A percentile compares a stretch with the other conserved stretches of the same genome.
phyloP scores from a whole-genome alignment of 23 tunicate species.

The Botrylloides violaceus region DNA sequence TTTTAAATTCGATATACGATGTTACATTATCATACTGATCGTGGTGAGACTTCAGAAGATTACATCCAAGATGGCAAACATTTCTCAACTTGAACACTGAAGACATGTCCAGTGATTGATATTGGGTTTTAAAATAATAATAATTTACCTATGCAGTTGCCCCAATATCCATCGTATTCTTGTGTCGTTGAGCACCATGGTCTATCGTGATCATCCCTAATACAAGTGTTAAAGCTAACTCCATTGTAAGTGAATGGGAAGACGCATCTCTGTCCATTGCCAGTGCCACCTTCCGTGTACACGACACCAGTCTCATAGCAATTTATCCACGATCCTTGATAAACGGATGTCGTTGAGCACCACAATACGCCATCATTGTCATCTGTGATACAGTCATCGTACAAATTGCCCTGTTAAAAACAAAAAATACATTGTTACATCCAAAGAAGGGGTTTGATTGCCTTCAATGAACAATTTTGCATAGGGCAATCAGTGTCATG shows the following conservation, averaged over 20 bases:
- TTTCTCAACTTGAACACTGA: not conserved
- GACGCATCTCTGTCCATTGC: constrained; percentile 48
- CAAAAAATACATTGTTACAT: no score
- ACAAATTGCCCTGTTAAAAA: constrained; percentile 53
- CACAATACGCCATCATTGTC: constrained; percentile 41
- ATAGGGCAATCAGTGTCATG: no score
- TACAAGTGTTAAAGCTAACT: constrained; percentile 49
- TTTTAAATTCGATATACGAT: no score
- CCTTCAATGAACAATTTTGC: no score
- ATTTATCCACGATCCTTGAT: constrained; percentile 38
- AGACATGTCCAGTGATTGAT: not conserved
- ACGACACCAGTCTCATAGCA: constrained; percentile 56
- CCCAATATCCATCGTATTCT: constrained; percentile 72
- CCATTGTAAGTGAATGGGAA: constrained; percentile 81
- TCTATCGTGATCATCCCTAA: constrained; percentile 24
- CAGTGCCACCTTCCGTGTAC: constrained; percentile 75
- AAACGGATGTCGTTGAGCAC: constrained; percentile 71
- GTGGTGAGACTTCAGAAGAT: no score
- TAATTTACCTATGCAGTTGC: constrained; percentile 82
- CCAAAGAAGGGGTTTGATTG: no score
- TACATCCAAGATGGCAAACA: no score
- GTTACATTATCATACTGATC: no score
- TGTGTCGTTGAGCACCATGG: constrained; percentile 90
- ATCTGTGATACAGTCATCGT: constrained; percentile 60
- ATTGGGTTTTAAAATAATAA: not conserved